Conservation (phyloP, 2,113 vertebrate species). For the Halcyon senegalensis region DNA sequence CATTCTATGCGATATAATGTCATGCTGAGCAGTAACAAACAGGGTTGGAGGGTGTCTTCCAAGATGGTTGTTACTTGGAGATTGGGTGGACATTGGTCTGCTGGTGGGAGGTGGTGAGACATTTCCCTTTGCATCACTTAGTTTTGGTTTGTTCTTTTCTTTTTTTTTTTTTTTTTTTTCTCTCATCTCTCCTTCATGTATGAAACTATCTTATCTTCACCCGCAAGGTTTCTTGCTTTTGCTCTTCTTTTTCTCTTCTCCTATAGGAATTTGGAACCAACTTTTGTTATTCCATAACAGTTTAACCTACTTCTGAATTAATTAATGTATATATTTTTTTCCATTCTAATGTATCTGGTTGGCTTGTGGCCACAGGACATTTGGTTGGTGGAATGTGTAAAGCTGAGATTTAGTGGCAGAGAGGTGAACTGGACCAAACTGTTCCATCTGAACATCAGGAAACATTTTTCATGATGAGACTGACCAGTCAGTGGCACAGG, state of each 20-base stretch:
- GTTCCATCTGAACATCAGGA: not conserved
- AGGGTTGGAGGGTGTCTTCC: not conserved
- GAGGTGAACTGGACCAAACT: not conserved
- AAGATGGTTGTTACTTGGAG: not conserved
- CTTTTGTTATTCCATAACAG: not conserved
- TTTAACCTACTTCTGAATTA: not conserved
- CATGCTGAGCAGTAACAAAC: not conserved
- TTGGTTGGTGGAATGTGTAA: not conserved
- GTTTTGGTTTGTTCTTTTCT: not conserved
- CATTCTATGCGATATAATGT: accelerated
- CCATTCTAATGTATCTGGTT: not conserved
- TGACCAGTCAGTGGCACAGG: not conserved
- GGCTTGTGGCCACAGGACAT: not conserved
- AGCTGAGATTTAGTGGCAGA: not conserved
- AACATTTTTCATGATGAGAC: not conserved
- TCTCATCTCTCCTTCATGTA: not conserved
- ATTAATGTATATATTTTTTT: not conserved
- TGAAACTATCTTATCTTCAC: not conserved
- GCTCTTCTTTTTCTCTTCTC: not conserved
- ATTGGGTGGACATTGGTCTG: not conserved
- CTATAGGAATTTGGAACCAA: not conserved
- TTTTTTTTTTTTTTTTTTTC: not conserved
- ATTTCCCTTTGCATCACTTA: not conserved
- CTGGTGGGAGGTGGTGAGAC: not conserved
- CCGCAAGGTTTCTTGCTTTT: not conserved